Percentiles rank a stretch among this genome's conserved stretches.
Conservation (phyloP, 2,797 vertebrate genomes). For the Hozukius guyotensis region DNA sequence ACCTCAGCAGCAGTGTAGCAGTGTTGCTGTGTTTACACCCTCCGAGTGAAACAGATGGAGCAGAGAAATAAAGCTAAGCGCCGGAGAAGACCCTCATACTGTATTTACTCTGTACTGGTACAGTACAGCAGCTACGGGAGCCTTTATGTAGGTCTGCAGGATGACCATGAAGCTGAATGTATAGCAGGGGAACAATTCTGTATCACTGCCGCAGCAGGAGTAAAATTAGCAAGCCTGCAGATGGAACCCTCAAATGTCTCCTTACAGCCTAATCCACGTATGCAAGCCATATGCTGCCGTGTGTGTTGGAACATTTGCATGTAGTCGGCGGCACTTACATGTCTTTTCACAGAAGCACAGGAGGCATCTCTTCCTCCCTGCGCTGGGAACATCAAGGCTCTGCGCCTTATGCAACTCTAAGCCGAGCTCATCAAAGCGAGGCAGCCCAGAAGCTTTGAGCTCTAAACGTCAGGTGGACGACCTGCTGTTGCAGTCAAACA, state of each 20-base stretch:
- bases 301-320: not conserved
- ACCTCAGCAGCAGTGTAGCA: constrained; percentile 49
- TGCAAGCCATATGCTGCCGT: not conserved
- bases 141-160: not conserved
- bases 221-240: not conserved
- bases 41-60: constrained; percentile 53
- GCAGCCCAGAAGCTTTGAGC: constrained; percentile 8
- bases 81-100: not conserved
- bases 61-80: constrained; percentile 34
- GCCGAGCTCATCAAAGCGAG: constrained; percentile 39
- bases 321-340: not conserved
- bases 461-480: constrained; percentile 23
- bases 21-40: constrained; percentile 56
- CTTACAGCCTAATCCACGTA: not conserved
- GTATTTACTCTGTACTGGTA: not conserved
- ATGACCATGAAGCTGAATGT: not conserved
- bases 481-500: not conserved
- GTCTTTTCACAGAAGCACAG: constrained; percentile 21
- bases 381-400: constrained; percentile 27
- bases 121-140: not conserved
- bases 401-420: constrained; percentile 14
- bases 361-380: constrained; percentile 10
- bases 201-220: not conserved
- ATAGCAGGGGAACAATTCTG: not conserved
- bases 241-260: not conserved